These are phyloP conservation scores for Pachypsylla venusta DNA, from an alignment of 1,140 invertebrate genomes.

Conservation along the genomic window DNA sequence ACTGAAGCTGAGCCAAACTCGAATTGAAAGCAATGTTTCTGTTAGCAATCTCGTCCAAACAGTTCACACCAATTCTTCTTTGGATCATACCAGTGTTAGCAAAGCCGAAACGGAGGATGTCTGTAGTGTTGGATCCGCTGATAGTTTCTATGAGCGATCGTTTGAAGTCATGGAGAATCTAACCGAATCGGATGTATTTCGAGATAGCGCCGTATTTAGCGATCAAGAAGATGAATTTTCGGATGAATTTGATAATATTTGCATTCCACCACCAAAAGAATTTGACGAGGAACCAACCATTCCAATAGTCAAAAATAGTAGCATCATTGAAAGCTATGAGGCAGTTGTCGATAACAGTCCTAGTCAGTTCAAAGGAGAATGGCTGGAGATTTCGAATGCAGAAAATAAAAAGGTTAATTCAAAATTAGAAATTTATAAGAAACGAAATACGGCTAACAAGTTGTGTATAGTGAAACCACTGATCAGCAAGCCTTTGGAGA, in stretches of 20 bases:
- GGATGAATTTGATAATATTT: constrained; percentile 19
- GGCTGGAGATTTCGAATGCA: neutral
- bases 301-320: too few relatives aligned
- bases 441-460: neutral
- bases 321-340: neutral
- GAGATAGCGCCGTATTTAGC: constrained; percentile 72
- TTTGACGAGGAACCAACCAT: neutral
- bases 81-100: constrained; percentile 10
- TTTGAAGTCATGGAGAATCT: constrained; percentile 53
- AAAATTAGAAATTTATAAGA: neutral
- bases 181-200: constrained; percentile 46
- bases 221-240: constrained; percentile 41
- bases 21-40: too few relatives aligned
- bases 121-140: constrained; percentile 33
- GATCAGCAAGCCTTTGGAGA: neutral
- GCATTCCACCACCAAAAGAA: constrained; percentile 14
- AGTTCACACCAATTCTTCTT: too few relatives aligned
- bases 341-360: neutral
- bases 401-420: neutral
- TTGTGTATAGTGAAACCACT: neutral
- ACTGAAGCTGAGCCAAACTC: constrained; percentile 12
- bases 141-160: constrained; percentile 57
- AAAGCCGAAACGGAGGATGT: constrained; percentile 24
- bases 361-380: neutral
- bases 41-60: too few relatives aligned